These are phyloP conservation scores for Papilio protenor DNA, from an alignment of 2,888 invertebrate genomes.

Conservation along the genomic window DNA sequence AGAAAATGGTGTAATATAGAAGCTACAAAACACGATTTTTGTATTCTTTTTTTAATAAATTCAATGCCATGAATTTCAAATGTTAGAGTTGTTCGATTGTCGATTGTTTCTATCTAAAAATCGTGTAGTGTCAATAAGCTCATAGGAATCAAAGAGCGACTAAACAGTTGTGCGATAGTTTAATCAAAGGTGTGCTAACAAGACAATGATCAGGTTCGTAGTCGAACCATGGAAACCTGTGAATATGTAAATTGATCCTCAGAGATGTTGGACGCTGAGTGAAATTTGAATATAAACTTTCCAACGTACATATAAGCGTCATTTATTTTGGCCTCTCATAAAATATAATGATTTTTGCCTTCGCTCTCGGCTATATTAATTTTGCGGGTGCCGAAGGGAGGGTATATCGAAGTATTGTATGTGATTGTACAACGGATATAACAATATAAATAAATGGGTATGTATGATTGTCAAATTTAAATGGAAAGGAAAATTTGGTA, in stretches of 20 bases:
- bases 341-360: slow-evolving; percentile 84
- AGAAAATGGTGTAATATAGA: no score
- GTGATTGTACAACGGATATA: slow-evolving; percentile 4
- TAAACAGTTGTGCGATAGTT: no score
- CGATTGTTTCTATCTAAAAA: no score
- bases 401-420: slow-evolving; percentile 51
- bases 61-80: no score
- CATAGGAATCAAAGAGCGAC: no score
- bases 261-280: slow-evolving; percentile 79
- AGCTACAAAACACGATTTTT: no score
- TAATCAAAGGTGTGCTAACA: no score
- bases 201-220: slow-evolving; percentile 32
- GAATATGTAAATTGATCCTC: slow-evolving; percentile 84
- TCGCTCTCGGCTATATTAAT: slow-evolving; percentile 77
- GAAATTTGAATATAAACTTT: slow-evolving; percentile 84
- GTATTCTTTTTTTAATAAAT: no score
- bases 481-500: no score
- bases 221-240: slow-evolving; percentile 79
- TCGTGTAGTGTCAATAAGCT: no score
- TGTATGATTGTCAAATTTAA: not conserved
- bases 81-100: no score
- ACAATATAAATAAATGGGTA: not conserved
- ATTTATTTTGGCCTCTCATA: slow-evolving; percentile 81
- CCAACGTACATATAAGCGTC: slow-evolving; percentile 79
- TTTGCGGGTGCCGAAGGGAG: slow-evolving; percentile 65